A percentile compares a stretch with the other conserved stretches of the same genome.
These are phyloP conservation scores for Sinopyrophorus schimmeli DNA, from an alignment of 2,888 invertebrate genomes.

Conservation along the genomic window DNA sequence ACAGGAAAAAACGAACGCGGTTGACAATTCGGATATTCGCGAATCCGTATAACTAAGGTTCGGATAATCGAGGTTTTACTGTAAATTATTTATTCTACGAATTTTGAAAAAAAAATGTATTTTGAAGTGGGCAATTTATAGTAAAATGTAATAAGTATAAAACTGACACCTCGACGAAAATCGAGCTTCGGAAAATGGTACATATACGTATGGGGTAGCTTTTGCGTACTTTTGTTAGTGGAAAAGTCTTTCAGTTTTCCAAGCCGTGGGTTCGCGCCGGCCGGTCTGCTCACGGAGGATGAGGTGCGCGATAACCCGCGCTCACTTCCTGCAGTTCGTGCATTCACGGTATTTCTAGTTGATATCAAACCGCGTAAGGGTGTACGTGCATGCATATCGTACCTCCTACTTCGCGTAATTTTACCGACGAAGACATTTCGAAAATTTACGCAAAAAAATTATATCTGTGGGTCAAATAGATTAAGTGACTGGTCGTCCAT, in stretches of 20 bases:
- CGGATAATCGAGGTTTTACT: too few relatives aligned
- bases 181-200: conserved; percentile 25
- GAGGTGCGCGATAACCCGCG: conserved; percentile 33
- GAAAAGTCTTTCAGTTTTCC: conserved; percentile 24
- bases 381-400: conserved; percentile 14
- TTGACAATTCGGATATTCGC: too few relatives aligned
- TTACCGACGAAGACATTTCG: neutral
- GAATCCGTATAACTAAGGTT: too few relatives aligned
- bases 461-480: neutral
- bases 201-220: conserved; percentile 23
- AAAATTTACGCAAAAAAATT: neutral
- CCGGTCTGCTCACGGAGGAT: conserved; percentile 20
- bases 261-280: conserved; percentile 23
- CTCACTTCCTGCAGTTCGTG: conserved; percentile 35
- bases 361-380: conserved; percentile 32
- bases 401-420: conserved; percentile 14
- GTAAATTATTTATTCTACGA: too few relatives aligned
- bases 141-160: too few relatives aligned
- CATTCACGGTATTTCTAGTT: conserved; percentile 37
- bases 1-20: too few relatives aligned
- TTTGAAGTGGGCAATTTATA: too few relatives aligned
- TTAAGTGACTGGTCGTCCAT: conserved; percentile 14
- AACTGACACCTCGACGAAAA: too few relatives aligned
- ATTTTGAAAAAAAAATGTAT: too few relatives aligned
- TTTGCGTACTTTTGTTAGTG: conserved; percentile 17